These are phyloP conservation scores for Drosophila lutescens DNA, from an alignment of 2,888 invertebrate species.

Conservation along the genomic window DNA sequence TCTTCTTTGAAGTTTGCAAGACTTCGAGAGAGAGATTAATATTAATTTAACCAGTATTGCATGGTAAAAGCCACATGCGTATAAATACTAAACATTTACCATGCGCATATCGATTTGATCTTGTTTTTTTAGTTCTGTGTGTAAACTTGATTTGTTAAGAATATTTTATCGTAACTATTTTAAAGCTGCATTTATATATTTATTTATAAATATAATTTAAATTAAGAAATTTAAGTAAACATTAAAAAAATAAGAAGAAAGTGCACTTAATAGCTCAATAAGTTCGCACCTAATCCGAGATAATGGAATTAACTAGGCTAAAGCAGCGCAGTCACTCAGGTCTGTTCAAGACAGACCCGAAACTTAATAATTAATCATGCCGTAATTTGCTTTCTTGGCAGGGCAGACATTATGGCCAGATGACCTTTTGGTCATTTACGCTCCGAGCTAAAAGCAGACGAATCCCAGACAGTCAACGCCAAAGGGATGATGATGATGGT, in stretches of 20 bases:
- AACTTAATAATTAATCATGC: slow-evolving; percentile 72
- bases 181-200: no score
- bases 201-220: no score
- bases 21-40: no score
- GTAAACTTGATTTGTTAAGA: no score
- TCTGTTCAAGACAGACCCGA: slow-evolving; percentile 19
- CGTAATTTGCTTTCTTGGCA: slow-evolving; percentile 64
- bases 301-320: not conserved
- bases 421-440: slow-evolving; percentile 62
- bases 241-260: not conserved
- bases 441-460: slow-evolving; percentile 66
- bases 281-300: not conserved
- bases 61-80: no score
- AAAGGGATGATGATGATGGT: slow-evolving; percentile 10
- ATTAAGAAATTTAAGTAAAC: no score
- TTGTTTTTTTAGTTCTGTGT: no score
- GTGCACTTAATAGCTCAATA: not conserved
- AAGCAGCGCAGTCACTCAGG: slow-evolving; percentile 23
- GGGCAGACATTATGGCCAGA: slow-evolving; percentile 40
- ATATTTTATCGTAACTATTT: not conserved
- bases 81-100: no score
- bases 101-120: no score
- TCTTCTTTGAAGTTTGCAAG: no score
- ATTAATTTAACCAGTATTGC: no score
- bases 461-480: slow-evolving; percentile 24